Evolutionary conservation across 2,797 vertebrate genomes (phyloP).

Genomic region (Propithecus perrieri): DNA sequence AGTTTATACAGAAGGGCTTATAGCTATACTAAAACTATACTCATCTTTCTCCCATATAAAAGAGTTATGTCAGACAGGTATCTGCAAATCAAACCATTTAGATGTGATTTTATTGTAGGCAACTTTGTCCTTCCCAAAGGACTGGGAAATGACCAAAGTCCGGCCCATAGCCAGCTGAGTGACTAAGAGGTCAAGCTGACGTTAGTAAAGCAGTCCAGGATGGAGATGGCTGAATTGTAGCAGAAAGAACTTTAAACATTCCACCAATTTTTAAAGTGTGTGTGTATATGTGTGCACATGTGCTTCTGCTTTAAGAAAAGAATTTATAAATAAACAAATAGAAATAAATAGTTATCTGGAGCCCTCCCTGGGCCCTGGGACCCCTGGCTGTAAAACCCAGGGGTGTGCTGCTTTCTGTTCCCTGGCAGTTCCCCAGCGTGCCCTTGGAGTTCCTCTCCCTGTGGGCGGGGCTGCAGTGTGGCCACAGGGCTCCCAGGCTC

Average conservation of each 20-base stretch:
- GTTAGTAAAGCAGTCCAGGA: neutral
- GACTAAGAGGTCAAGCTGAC: neutral
- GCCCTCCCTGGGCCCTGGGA: neutral
- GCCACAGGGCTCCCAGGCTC: neutral
- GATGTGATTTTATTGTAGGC: neutral
- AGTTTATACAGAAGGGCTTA: neutral
- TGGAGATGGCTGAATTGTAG: neutral
- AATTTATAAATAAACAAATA: neutral
- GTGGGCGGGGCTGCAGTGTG: neutral
- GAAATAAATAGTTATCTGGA: neutral
- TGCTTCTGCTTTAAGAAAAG: neutral
- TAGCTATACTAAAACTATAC: neutral
- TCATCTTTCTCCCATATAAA: neutral
- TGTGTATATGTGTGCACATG: neutral
- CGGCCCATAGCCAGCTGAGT: neutral
- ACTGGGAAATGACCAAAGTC: neutral
- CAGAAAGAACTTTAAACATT: neutral
- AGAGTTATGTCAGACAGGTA: neutral
- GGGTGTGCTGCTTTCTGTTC: neutral
- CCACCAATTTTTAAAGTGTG: neutral
- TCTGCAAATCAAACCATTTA: neutral
- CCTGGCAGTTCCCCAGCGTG: accelerated
- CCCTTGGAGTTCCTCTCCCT: neutral
- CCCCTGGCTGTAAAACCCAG: neutral
- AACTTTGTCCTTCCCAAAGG: neutral